These are phyloP conservation scores for Lepus europaeus DNA, from an alignment of 2,113 vertebrate genomes.

Conservation along the genomic window DNA sequence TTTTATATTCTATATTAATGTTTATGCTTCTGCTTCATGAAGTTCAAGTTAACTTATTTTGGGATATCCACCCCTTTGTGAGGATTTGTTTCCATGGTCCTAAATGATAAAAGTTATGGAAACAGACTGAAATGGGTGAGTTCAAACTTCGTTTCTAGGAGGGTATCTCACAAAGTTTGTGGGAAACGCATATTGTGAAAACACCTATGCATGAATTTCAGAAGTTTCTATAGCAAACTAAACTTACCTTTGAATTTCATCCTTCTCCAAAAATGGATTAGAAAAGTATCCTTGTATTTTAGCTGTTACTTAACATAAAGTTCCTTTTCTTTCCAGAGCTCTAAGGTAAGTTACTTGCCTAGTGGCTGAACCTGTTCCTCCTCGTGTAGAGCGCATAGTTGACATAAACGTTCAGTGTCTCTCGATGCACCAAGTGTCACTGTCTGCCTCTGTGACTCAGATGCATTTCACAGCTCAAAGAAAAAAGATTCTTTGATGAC, in stretches of 20 bases:
- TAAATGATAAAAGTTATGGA: conserved; percentile 10
- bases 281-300: background rate
- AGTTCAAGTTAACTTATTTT: conserved; percentile 41
- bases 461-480: conserved; percentile 61
- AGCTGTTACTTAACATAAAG: conserved; percentile 51
- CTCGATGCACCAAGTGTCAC: conserved; percentile 52
- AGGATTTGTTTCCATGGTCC: background rate
- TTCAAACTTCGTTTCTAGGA: conserved; percentile 19
- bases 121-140: background rate
- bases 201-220: no score
- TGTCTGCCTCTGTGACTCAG: conserved; percentile 61
- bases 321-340: background rate
- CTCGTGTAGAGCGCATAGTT: conserved; percentile 28
- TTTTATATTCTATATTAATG: conserved; percentile 19
- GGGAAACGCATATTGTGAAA: no score
- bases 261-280: no score
- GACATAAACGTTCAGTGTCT: conserved; percentile 64
- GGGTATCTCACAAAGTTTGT: no score
- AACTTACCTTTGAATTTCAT: no score
- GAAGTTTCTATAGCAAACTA: no score
- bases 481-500: conserved; percentile 68
- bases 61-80: background rate
- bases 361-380: conserved; percentile 15
- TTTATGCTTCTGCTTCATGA: conserved; percentile 33
- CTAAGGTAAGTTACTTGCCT: background rate